These are phyloP conservation scores for Pemphredon lugubris DNA, from an alignment of 2,888 invertebrate genomes.

Conservation along the genomic window DNA sequence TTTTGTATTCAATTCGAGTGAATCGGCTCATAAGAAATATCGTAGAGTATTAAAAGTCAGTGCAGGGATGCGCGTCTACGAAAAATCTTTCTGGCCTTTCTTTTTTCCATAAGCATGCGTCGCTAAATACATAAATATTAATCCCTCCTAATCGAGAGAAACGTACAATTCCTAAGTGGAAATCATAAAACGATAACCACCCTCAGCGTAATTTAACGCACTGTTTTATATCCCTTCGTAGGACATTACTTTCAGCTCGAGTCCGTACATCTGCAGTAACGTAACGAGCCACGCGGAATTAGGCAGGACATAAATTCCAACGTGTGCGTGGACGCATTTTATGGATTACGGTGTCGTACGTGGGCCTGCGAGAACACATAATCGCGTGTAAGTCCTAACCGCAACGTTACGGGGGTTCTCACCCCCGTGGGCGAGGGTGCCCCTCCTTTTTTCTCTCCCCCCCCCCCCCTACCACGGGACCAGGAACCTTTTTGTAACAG, in stretches of 20 bases:
- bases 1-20: too few relatives aligned
- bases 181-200: too few relatives aligned
- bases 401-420: conserved; percentile 31
- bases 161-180: too few relatives aligned
- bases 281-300: conserved; percentile 57
- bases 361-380: conserved; percentile 34
- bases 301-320: conserved; percentile 57
- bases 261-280: conserved; percentile 12
- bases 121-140: too few relatives aligned
- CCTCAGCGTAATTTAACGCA: too few relatives aligned
- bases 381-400: conserved; percentile 56
- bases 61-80: too few relatives aligned
- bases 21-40: too few relatives aligned
- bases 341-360: conserved; percentile 49
- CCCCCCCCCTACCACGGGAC: neutral
- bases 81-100: too few relatives aligned
- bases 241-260: neutral
- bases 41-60: too few relatives aligned
- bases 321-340: conserved; percentile 48
- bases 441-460: conserved; percentile 20
- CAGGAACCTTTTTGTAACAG: conserved; percentile 67
- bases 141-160: too few relatives aligned
- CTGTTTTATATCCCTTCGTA: neutral
- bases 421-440: conserved; percentile 32
- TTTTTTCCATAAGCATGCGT: too few relatives aligned